Evolutionary conservation across 2,797 vertebrate genomes (phyloP).

Genomic region (Lutjanus campechanus): DNA sequence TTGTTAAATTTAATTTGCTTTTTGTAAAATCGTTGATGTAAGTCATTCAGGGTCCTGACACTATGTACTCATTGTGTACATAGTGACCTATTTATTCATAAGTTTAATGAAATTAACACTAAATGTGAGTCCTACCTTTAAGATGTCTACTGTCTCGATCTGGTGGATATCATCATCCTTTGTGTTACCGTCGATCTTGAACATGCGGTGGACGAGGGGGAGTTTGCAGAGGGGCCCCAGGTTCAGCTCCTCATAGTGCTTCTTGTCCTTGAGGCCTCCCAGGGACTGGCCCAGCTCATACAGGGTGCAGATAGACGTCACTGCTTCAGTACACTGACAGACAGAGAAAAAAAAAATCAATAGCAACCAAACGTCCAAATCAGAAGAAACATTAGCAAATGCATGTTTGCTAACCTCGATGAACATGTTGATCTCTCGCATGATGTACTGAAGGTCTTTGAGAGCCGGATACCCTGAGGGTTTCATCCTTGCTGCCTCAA

Average conservation of each 20-base stretch:
- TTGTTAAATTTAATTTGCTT: too few relatives aligned
- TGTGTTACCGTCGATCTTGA: slow-evolving; percentile 82
- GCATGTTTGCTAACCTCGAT: slow-evolving; percentile 75
- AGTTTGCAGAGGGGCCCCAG: slow-evolving; percentile 88
- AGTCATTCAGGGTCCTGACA: too few relatives aligned
- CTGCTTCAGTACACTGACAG: slow-evolving; percentile 75
- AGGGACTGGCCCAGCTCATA: slow-evolving; percentile 86
- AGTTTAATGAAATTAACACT: too few relatives aligned
- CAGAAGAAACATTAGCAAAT: not conserved
- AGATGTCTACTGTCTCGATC: slow-evolving; percentile 85
- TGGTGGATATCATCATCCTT: slow-evolving; percentile 87
- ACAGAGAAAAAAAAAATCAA: not conserved
- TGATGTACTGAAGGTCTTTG: slow-evolving; percentile 78
- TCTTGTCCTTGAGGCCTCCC: slow-evolving; percentile 86
- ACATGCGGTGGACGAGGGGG: slow-evolving; percentile 84
- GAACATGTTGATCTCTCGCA: slow-evolving; percentile 85
- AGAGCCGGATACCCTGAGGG: slow-evolving; percentile 69
- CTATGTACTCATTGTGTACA: too few relatives aligned
- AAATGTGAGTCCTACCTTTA: slow-evolving; percentile 74
- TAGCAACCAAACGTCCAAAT: not conserved
- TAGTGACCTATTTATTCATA: too few relatives aligned
- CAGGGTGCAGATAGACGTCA: slow-evolving; percentile 81
- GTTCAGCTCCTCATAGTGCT: slow-evolving; percentile 85
- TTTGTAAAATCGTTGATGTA: too few relatives aligned
- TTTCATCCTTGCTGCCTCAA: slow-evolving; percentile 59